phyloP scores from a whole-genome alignment of 2,888 invertebrate species.

The Limnephilus marmoratus region DNA sequence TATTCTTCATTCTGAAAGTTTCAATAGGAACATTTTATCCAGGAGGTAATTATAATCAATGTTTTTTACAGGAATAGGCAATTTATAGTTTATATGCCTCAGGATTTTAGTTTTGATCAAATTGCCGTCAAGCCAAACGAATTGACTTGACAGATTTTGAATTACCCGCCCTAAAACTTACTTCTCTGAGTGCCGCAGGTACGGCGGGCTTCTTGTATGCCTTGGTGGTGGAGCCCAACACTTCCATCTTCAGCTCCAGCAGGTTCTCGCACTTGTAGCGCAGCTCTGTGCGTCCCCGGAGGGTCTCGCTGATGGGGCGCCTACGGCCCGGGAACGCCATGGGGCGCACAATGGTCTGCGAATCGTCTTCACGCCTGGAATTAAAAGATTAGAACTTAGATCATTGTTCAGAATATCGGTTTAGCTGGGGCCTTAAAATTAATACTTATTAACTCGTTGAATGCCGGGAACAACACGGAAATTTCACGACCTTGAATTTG shows the following conservation, averaged over 20 bases:
- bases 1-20: too few species aligned
- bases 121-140: too few species aligned
- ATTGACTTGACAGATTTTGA: background rate
- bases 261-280: constrained; percentile 82
- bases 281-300: constrained; percentile 74
- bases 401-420: background rate
- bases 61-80: too few species aligned
- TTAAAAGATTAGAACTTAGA: background rate
- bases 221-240: constrained; percentile 86
- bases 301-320: constrained; percentile 81
- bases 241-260: constrained; percentile 84
- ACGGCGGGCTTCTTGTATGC: constrained; percentile 84
- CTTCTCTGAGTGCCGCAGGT: constrained; percentile 83
- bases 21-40: too few species aligned
- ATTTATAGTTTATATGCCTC: too few species aligned
- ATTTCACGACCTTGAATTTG: too few species aligned
- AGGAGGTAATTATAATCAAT: too few species aligned
- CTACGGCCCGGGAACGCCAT: constrained; percentile 80
- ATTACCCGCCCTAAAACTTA: background rate
- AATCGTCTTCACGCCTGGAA: constrained; percentile 65
- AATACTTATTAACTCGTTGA: too few species aligned
- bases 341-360: constrained; percentile 77
- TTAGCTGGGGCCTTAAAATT: background rate
- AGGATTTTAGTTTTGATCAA: too few species aligned
- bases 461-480: too few species aligned